phyloP scores from a whole-genome alignment of 2,113 vertebrate genomes.

The Trematocara zebra region DNA sequence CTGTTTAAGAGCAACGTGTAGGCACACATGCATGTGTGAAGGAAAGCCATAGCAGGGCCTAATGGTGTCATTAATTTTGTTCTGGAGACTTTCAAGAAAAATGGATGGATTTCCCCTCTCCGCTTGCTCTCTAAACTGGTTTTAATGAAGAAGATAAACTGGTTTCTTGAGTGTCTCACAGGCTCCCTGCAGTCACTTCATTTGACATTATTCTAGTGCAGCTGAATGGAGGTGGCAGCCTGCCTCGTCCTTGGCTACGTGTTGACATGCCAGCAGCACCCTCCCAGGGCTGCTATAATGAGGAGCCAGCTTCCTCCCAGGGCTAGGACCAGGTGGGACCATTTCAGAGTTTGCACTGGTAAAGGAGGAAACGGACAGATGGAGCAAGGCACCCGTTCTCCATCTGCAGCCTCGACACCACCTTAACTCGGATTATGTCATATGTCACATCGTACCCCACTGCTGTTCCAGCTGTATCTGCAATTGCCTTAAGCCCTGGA shows the following conservation, averaged over 20 bases:
- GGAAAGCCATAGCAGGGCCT: constrained; percentile 89
- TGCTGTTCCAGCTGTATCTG: constrained; percentile 16
- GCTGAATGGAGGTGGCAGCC: constrained; percentile 26
- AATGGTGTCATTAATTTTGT: constrained; percentile 97
- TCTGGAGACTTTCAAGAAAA: constrained; percentile 96
- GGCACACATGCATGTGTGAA: constrained; percentile 86
- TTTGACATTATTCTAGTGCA: constrained; percentile 85
- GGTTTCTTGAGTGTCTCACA: constrained; percentile 82
- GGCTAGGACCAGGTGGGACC: constrained; percentile 66
- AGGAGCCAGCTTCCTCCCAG: constrained; percentile 82
- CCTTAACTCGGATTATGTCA: constrained; percentile 54
- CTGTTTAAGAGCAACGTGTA: constrained; percentile 89
- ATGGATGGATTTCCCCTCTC: constrained; percentile 78
- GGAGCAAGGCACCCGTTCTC: not conserved
- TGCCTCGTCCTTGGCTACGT: constrained; percentile 19
- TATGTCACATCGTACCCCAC: constrained; percentile 39
- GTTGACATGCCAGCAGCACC: constrained; percentile 73
- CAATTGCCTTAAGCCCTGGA: constrained; percentile 18
- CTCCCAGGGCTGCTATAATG: constrained; percentile 84
- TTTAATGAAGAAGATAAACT: constrained; percentile 99
- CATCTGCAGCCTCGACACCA: constrained; percentile 29
- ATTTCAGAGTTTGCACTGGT: constrained; percentile 19
- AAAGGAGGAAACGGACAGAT: constrained; percentile 2
- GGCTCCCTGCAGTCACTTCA: constrained; percentile 86
- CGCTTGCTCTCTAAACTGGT: constrained; percentile 79